phyloP scores from a whole-genome alignment of 2,888 invertebrate genomes.

The Tetropium fuscum region DNA sequence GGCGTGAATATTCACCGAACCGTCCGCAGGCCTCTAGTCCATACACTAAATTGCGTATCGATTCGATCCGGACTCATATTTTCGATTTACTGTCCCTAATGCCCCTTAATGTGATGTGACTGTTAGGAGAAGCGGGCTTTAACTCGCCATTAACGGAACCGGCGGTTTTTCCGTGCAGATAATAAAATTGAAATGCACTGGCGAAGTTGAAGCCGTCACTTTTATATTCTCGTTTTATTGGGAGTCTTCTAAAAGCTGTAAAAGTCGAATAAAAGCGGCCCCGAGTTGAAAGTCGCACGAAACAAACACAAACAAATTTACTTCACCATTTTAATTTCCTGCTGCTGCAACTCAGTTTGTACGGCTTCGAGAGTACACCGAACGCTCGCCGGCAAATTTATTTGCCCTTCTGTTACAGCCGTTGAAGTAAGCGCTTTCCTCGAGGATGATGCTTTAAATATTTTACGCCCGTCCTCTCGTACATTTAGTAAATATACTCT shows the following conservation, averaged over 20 bases:
- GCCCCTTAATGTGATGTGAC: conserved; percentile 18
- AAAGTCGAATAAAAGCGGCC: conserved; percentile 37
- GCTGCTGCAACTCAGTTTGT: conserved; percentile 7
- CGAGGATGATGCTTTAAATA: too few relatives aligned
- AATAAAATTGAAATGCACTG: conserved; percentile 10
- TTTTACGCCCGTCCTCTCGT: too few relatives aligned
- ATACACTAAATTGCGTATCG: conserved; percentile 49
- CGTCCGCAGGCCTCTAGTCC: conserved; percentile 47
- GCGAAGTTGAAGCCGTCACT: neutral
- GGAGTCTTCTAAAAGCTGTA: conserved; percentile 20
- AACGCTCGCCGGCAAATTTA: neutral
- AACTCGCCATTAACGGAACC: conserved; percentile 17
- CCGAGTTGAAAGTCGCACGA: conserved; percentile 32
- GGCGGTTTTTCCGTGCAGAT: conserved; percentile 9
- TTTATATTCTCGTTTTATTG: conserved; percentile 14
- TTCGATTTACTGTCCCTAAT: conserved; percentile 25
- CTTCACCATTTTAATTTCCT: conserved; percentile 21
- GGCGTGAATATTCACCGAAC: conserved; percentile 49
- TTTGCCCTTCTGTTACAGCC: neutral
- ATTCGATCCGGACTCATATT: conserved; percentile 27
- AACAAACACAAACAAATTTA: conserved; percentile 40
- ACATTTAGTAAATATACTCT: too few relatives aligned
- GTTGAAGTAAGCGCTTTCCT: too few relatives aligned
- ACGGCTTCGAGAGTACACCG: conserved; percentile 1
- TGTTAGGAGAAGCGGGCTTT: conserved; percentile 17